Conservation (phyloP, 2,888 invertebrate genomes). For the Drosophila kambysellisi region DNA sequence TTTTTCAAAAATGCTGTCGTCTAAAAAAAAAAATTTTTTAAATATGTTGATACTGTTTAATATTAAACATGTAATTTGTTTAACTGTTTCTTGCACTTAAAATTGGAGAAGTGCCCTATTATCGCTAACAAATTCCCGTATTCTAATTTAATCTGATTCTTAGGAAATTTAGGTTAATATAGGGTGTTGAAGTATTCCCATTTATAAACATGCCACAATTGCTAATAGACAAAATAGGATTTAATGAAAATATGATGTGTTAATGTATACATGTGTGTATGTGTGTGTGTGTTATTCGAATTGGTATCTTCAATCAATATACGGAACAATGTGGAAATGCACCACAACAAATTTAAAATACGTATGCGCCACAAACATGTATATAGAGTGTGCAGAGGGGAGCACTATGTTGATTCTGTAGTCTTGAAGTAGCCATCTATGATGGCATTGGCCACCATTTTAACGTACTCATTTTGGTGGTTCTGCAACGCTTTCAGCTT, state of each 20-base stretch:
- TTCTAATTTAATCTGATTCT: neutral
- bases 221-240: neutral
- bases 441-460: slow-evolving; percentile 91
- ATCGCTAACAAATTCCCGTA: neutral
- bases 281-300: neutral
- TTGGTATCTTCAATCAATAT: neutral
- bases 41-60: no score
- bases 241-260: neutral
- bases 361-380: neutral
- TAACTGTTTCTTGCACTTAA: no score
- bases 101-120: neutral
- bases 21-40: no score
- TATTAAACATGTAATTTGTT: no score
- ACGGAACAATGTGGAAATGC: neutral
- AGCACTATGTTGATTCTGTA: neutral
- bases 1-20: no score
- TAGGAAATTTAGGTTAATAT: neutral
- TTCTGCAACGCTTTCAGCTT: slow-evolving; percentile 94
- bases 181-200: neutral
- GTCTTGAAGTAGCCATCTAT: slow-evolving; percentile 91
- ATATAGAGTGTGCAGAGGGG: no score
- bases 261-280: neutral
- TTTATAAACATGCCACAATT: neutral
- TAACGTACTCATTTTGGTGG: slow-evolving; percentile 94
- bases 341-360: neutral